Percentiles rank a stretch among this genome's conserved stretches.
Evolutionary conservation across 2,888 invertebrate genomes (phyloP).

Genomic region (Villa cingulata): DNA sequence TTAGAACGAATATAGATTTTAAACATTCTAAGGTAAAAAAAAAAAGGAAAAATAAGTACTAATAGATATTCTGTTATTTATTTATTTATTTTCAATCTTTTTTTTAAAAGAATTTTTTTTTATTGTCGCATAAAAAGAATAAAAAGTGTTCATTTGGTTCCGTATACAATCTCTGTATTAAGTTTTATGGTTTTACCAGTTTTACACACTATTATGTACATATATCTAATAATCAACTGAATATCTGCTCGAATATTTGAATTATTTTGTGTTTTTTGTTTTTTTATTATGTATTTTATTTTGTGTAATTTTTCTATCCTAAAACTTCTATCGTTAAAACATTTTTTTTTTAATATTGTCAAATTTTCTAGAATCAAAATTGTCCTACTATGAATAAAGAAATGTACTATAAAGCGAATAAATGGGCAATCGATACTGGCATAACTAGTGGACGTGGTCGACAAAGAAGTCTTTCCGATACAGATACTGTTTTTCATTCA

Average conservation of each 20-base stretch:
- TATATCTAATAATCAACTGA: too few relatives aligned
- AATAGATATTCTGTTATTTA: neutral
- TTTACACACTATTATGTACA: too few relatives aligned
- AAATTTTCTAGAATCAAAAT: constrained; percentile 47
- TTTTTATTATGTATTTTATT: too few relatives aligned
- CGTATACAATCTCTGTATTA: neutral
- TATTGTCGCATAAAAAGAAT: too few relatives aligned
- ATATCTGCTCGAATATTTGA: too few relatives aligned
- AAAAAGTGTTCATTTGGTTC: too few relatives aligned
- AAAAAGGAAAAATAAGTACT: neutral
- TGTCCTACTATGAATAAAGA: constrained; percentile 84
- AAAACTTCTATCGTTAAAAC: neutral
- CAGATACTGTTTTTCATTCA: constrained; percentile 13
- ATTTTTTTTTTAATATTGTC: constrained; percentile 4
- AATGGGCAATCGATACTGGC: constrained; percentile 35
- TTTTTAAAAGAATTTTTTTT: neutral
- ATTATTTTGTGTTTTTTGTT: too few relatives aligned
- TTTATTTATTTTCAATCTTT: neutral
- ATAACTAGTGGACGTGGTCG: constrained; percentile 36
- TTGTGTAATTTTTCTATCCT: neutral
- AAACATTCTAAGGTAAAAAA: constrained; percentile 45
- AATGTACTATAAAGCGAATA: constrained; percentile 62
- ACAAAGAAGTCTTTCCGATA: constrained; percentile 17
- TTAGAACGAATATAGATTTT: constrained; percentile 96
- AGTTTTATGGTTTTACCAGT: too few relatives aligned